Evolutionary conservation across 2,113 vertebrate genomes (phyloP).

Genomic region (Ramphastos sulfuratus): DNA sequence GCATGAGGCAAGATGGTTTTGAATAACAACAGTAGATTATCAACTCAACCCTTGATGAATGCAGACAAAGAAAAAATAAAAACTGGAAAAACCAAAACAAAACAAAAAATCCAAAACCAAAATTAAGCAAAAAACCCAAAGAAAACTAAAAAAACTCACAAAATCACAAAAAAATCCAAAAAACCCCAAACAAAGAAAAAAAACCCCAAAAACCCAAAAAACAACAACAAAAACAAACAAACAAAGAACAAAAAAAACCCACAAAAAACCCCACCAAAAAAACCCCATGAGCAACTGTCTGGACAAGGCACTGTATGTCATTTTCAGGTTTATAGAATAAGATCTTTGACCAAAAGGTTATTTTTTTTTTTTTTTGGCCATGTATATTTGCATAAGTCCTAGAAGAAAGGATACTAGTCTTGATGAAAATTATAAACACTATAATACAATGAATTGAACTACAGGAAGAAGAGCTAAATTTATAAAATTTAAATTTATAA

Average conservation of each 20-base stretch:
- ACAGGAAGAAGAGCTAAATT: background rate
- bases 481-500: no score
- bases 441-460: background rate
- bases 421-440: background rate
- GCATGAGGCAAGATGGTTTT: no score
- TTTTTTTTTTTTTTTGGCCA: background rate
- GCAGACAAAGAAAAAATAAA: no score
- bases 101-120: background rate
- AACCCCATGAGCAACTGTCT: background rate
- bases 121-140: background rate
- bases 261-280: rapidly evolving
- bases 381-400: background rate
- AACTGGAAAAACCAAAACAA: background rate
- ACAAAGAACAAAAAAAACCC: no score
- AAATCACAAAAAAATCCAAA: no score
- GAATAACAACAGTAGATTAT: no score
- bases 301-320: background rate
- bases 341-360: background rate
- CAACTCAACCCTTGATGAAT: no score
- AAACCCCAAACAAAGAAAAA: no score
- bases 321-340: background rate
- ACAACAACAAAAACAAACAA: no score
- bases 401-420: background rate
- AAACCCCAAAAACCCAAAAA: no score
- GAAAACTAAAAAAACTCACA: no score